These are phyloP conservation scores for Craseonycteris thonglongyai DNA, from an alignment of 2,113 vertebrate genomes.

Conservation along the genomic window DNA sequence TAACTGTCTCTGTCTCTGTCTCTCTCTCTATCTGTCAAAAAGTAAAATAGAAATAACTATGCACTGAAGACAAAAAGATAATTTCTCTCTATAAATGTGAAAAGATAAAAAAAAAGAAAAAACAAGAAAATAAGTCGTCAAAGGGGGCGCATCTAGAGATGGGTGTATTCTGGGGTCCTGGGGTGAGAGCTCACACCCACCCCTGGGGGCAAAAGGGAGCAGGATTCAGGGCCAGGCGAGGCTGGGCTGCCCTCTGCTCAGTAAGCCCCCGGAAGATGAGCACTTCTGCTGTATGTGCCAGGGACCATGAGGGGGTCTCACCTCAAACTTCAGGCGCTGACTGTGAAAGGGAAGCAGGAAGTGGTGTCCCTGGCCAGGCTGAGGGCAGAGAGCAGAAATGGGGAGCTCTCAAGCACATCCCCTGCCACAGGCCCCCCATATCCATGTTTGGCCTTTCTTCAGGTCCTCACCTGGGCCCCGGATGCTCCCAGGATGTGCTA, in stretches of 20 bases:
- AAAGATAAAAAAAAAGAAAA: no score
- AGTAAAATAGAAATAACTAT: no score
- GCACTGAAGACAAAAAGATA: no score
- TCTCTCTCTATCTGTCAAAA: no score
- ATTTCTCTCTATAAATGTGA: no score
- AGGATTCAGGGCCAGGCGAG: neutral
- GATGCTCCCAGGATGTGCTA: no score
- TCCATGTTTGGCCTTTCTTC: no score
- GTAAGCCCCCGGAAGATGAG: neutral
- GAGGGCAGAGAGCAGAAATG: neutral
- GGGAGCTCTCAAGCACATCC: no score
- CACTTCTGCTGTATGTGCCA: fast-evolving
- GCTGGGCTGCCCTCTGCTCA: neutral
- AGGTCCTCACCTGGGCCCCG: neutral
- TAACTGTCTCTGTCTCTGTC: no score
- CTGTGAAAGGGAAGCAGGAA: neutral
- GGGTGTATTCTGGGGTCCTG: no score
- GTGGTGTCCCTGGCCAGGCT: fast-evolving
- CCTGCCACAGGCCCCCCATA: fast-evolving
- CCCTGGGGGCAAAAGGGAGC: neutral
- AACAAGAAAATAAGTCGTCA: no score
- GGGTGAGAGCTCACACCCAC: neutral
- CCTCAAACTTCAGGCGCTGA: no score
- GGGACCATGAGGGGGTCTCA: fast-evolving
- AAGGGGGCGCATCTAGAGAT: neutral